Evolutionary conservation across 2,888 invertebrate genomes (phyloP), one percentile per base, ranked within the genome.

Genomic region (Lasioglossum pauxillum): DNA sequence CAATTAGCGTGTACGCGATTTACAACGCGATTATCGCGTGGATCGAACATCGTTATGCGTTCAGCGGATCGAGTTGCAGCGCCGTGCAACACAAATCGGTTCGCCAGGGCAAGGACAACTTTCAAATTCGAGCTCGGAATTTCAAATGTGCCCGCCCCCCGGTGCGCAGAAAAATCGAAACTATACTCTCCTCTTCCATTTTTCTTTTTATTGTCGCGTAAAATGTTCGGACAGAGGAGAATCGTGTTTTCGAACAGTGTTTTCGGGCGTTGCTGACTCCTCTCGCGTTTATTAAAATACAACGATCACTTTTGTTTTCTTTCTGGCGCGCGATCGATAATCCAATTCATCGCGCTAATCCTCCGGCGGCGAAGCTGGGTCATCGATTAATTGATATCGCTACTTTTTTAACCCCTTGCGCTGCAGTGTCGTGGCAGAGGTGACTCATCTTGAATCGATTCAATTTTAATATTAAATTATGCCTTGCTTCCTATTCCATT

Each of bases 111-210:
- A 35, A 73, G 73, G 73, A 73, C 73, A 73, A 73, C 46, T 73
- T 73, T 49, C 73, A 73, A 73, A 73, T 73, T 73, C 49, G 19
- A 31, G 41, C 46, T 73, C n/a, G 46, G 73, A 73, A 73, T 73
- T 27, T 46, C 60, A 76, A 64, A 75, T 44, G 19, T 41, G 5
- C 35, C 4, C 38, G 0, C 8, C 8, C 38, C 7, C 10, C 38
- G 35, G 1, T 10, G 27, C 41, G 27, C 60, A 5, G 27, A 0
- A 60, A 60, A 60, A 60, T 60, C 60, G 60, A 53, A 53, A 23
- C 23, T 8, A 5, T 0, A 53, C 23, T 23, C 53, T 67, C 2
- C 31, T 23, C 53, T 35, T 19, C 8, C 2, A 27, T 60, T 14
- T 60, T 60, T 3, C n/a, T 57, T n/a, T n/a, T 57, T 1, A 4